Evolutionary conservation across 2,113 vertebrate species (phyloP), one percentile per base, ranked within the genome.

Genomic region (Pandion haliaetus): DNA sequence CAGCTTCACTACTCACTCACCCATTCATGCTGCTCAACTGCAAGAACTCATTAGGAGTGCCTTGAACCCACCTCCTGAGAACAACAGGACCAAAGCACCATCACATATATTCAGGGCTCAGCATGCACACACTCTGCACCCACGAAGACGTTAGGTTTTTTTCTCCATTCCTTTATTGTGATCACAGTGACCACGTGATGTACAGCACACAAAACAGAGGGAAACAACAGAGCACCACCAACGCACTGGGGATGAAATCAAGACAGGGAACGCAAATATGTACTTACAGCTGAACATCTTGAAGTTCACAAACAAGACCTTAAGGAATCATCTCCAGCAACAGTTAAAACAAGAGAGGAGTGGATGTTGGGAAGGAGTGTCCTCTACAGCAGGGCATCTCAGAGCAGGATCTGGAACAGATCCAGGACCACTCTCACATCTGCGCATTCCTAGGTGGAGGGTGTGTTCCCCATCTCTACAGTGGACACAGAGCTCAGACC

Each of bases 161-260:
- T 19, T 10, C 34, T 81, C 49, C 13, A 4, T n/a, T 52, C 29
- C 49, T 65, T 63, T 36, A 59, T 5, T 0, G 0, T 14, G 26
- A n/a, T 70, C 4, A 3, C 2, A 5, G 21, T 20, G 28, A 63
- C 20, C 23, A 77, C 0, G 0, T 14, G 34, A 80, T 3, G 0
- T 8, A 23, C 49, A 84, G 58, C 58, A 78, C 7, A 8, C n/a
- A 42, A 58, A 38, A n/a, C 21, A 76, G 40, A 72, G 29, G 25
- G 29, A 61, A 70, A 65, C 25, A 86, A 78, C 55, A 55, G 18
- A 80, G 32, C 28, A 44, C 10, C 34, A 78, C 6, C 55, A 82
- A n/a, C 10, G 29, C 58, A 78, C 21, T 17, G 16, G 32, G n/a
- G 24, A 84, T 21, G 5, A 65, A 84, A 82, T 42, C 26, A 50